Evolutionary conservation across 1,140 invertebrate genomes (phyloP), one percentile per base, ranked within the genome.

Genomic region (Lycorma delicatula): DNA sequence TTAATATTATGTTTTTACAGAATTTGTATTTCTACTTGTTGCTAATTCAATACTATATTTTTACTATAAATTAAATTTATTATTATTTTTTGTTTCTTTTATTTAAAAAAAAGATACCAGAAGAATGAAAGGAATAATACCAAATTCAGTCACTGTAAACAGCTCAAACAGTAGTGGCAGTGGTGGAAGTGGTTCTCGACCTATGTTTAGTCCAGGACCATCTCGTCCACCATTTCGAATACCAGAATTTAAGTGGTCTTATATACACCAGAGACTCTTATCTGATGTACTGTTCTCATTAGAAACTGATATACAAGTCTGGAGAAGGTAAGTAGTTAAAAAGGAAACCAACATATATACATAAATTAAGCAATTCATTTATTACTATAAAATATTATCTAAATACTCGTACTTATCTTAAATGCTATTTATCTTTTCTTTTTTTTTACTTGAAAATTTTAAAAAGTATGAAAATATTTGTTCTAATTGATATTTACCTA

Each of bases 231-330:
- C 96, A 0, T 99, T 99, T 75, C 83, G 97, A 63, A 99, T 99
- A 72, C 97, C 97, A 27, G 97, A 99, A 76, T 99, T 99, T 75
- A 89, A 95, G 66, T 99, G 97, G 97, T 99, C 97, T 3, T 91
- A 93, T 71, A 94, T 99, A 63, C 97, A 99, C 76, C 93, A 99
- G 73, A 80, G 93, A 62, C 76, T 99, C 56, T 77, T 99, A 1
- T 96, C 94, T 12, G 97, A 99, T 77, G 87, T 99, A 20, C 77
- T 99, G 9, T 97, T 95, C 73, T 96, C 94, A 0, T 77, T 99
- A 23, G 97, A 99, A 76, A 94, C 91, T 13, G 97, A 99, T 69
- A 93, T 99, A 65, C 93, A 98, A 81, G 89, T 90, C 28, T 91
- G 88, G 89, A 78, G 82, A 74, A 82, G 81, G 83, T 87, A 71